Base-by-base conservation (phyloP, 2,113 vertebrate species). In the Cnemophilus loriae region DNA sequence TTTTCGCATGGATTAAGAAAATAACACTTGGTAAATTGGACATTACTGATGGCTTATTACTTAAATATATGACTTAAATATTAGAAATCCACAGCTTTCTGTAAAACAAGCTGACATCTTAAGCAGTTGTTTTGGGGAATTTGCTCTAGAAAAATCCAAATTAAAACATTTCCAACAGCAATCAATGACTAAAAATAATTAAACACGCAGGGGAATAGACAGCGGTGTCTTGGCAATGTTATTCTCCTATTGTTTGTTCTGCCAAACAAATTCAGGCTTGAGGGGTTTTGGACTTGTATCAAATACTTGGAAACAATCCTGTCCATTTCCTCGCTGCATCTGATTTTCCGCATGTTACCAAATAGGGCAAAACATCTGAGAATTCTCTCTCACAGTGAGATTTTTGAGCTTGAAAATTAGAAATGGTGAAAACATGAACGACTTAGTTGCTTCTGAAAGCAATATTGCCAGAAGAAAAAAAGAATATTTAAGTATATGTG, bases 221-320 rank as follows among this genome's bases (percentile, higher is more conserved):
- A 87, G 33, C 59, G 81, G 42, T 26, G 42, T 61, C 71, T 89
- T 95, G 90, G 88, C 75, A 94, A 44, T 52, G 21, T 56, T 88
- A 47, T 53, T 73, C 4, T 74, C 33, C 27, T 87, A 55, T 94
- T 96, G 86, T 96, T 81, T 84, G 6, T 81, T 50, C 68, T 96
- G 92, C 88, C 93, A 96, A 90, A 91, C 73, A 95, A 89, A 95
- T 97, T 82, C 65, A 64, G 41, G 77, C 91, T 90, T 60, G 67
- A 94, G 27, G 88, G 69, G 17, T 10, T 92, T 90, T 96, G 90
- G 88, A 90, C 78, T 87, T 84, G 15, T 89, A 86, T 94, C 92
- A 96, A 94, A 92, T 96, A 83, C 86, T 92, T 93, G 76, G 71
- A 94, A 96, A 77, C 52, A 95, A 93, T 92, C 74, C 83, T 91